A percentile compares a stretch with the other conserved stretches of the same genome.
Conservation (phyloP, 2,797 vertebrate species). For the Poeciliopsis infans region DNA sequence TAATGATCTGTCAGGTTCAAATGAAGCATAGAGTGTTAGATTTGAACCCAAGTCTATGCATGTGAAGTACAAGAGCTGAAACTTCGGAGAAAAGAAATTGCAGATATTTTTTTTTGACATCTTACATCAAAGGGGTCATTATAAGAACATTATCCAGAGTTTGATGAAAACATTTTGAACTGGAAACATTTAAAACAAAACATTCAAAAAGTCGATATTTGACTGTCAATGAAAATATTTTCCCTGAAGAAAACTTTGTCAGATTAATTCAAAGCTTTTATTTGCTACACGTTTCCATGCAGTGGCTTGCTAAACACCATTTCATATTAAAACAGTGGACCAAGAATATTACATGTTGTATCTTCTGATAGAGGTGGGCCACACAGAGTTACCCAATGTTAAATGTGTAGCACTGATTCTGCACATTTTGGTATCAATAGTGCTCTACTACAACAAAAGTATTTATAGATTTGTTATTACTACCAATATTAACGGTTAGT, state of each 20-base stretch:
- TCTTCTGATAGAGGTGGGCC: not conserved
- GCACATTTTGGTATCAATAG: not conserved
- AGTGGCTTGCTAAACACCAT: not conserved
- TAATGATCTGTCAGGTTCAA: slow-evolving; percentile 8
- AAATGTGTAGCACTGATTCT: not conserved
- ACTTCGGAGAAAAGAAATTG: not conserved
- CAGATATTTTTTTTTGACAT: not conserved
- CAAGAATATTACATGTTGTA: not conserved
- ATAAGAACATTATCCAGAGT: not conserved
- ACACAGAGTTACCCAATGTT: not conserved
- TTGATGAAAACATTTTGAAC: not conserved
- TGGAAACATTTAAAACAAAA: not conserved
- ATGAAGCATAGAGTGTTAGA: not conserved
- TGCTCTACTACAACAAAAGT: not conserved
- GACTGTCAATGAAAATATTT: too few species aligned
- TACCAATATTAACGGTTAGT: not conserved
- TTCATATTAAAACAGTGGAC: not conserved
- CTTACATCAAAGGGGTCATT: not conserved
- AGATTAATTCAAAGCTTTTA: not conserved
- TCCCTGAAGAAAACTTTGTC: not conserved
- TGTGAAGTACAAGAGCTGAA: not conserved
- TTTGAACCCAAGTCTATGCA: not conserved
- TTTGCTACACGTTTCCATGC: not conserved
- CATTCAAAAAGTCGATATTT: not conserved
- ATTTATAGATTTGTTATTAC: not conserved